Conservation (phyloP, 2,113 vertebrate species). For the Cynopterus brachyotis region DNA sequence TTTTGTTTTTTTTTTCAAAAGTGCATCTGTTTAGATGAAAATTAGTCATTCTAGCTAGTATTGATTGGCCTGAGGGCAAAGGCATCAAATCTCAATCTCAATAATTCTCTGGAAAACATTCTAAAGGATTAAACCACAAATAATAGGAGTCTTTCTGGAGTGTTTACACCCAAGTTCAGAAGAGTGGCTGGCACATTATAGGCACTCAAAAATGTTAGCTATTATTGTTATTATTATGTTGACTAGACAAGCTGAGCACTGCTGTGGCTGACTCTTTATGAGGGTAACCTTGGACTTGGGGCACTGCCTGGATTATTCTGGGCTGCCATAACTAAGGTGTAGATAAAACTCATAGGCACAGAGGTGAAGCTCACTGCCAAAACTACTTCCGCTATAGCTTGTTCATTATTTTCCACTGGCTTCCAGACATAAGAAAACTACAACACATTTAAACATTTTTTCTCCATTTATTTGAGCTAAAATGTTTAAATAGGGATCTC, state of each 20-base stretch:
- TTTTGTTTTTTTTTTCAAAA: background rate
- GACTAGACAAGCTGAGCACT: background rate
- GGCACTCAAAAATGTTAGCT: background rate
- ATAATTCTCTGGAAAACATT: background rate
- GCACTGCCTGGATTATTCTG: background rate
- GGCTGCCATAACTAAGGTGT: background rate
- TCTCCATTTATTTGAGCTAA: background rate
- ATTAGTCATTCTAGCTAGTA: background rate
- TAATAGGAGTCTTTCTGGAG: background rate
- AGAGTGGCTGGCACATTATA: background rate
- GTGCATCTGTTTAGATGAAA: background rate
- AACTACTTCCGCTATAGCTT: background rate
- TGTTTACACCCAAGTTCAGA: background rate
- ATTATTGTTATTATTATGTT: background rate
- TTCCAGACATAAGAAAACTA: background rate
- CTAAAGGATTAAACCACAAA: background rate
- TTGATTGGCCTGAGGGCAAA: background rate
- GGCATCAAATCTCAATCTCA: background rate
- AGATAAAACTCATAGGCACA: background rate
- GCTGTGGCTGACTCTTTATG: background rate
- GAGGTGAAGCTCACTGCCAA: background rate
- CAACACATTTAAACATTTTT: background rate
- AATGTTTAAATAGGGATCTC: background rate
- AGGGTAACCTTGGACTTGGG: background rate
- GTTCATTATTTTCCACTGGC: background rate